Evolutionary conservation across 2,797 vertebrate species (phyloP), one percentile per base, ranked within the genome.

Genomic region (Amniataba percoides): DNA sequence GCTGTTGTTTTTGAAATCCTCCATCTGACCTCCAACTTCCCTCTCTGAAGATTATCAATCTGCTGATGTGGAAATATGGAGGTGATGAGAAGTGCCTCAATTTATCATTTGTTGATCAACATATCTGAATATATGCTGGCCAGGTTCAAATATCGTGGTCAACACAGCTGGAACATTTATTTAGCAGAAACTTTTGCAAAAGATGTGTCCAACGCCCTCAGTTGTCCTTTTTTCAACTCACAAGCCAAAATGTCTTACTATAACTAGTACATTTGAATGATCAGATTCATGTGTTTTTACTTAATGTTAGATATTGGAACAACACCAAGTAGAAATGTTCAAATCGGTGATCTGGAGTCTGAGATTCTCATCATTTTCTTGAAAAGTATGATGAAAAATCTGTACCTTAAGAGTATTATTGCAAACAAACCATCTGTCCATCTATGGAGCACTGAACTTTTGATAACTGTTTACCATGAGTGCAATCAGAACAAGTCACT

Each of bases 1-100:
- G 23, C 31, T 60, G 53, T 21, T 58, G n/a, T 25, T 56, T 59
- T 23, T 61, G 40, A 60, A 65, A 80, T 34, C 27, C 40, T 74
- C 11, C 10, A 7, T 48, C 46, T 2, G 1, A 48, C 39, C 34
- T 31, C 27, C 27, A 31, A 31, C 12, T 9, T 43, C 31, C 21
- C 7, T 8, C 25, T 40, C 16, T 69, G 19, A 59, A 48, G 36
- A 45, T 65, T 16, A 43, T 43, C 25, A 46, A 48, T 40, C 19
- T 11, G 19, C 3, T 55, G 13, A 25, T 34, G 25, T 42, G 45
- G 36, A 57, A 74, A 48, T 51, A 40, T 3, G 5, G 2, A 57
- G 5, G 9, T 21, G 21, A 25, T 61, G 15, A 43, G 13, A 43
- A 16, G 11, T 25, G 21, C 36, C 9, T 40, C 45, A 7, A 39